Base-by-base conservation (phyloP, 1,140 invertebrate genomes). In the Aphelinus atriplicis region DNA sequence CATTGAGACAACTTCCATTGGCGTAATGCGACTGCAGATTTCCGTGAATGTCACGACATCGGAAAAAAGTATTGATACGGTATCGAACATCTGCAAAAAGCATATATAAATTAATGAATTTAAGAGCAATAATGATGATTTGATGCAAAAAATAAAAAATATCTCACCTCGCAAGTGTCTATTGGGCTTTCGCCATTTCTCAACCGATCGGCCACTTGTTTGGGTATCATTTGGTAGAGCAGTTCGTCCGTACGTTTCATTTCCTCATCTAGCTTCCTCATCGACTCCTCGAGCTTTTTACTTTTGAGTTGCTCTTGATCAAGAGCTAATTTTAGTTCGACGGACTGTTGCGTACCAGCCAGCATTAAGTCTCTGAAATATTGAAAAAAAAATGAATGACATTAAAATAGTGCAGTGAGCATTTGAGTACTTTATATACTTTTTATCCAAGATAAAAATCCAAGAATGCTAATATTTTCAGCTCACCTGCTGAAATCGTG, bases 151-250 rank as follows among this genome's bases (percentile, higher is more conserved):
- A 73, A 63, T 64, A 63, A 1, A 63, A n/a, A 45, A 71, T 60
- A 43, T 76, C 83, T 86, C 86, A 98, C 97, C 91, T 99, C 95
- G 85, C 96, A 98, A 46, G 97, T 98, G 79, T 97, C 95, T 58
- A 98, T 95, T 0, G 96, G 94, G 82, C 95, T 96, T 86, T 97
- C 96, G 46, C 98, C 97, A 69, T 94, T 94, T 75, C 97, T 88
- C 42, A 99, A 88, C 73, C 96, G 90, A 87, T 98, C 96, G 0
- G 97, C 97, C 1, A 98, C 96, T 85, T 96, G 94, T 87, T 98
- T 98, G 4, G 97, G 98, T 89, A 99, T 98, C 97, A 99, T 98
- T 88, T 99, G 97, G 86, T 99, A 99, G 0, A 99, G 87, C 1
- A 99, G 88, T 77, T 98, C 96, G 83, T 99, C 97, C 0, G 97